Evolutionary conservation across 2,888 invertebrate genomes (phyloP), one percentile per base, ranked within the genome.

Genomic region (Odontocolon sp.): DNA sequence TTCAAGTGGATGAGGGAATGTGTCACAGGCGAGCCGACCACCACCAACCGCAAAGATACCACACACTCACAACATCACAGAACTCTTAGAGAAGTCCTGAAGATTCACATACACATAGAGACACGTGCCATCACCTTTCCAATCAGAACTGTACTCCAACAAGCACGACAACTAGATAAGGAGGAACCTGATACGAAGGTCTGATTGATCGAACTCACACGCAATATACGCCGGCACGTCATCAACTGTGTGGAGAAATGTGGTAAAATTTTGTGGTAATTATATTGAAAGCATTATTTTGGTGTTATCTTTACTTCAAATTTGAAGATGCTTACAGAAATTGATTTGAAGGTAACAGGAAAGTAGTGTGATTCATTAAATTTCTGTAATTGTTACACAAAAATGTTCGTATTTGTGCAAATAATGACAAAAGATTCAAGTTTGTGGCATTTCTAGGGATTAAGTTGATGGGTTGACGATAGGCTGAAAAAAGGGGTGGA

Each of bases 1-100:
- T 87, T 87, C 87, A 82, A 83, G 82, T 82, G 86, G 85, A 88
- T 86, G 79, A 82, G 80, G 81, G 81, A 82, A 83, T 85, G 82
- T 77, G 81, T 79, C 78, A 63, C 80, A 75, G 69, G 64, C 70
- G 66, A 61, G 61, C 47, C 47, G 38, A 69, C 63, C 47, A 21
- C 57, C 40, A 54, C 9, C 54, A 54, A 16, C 70, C 50, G 50
- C 70, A 42, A 50, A 54, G 70, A 71, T 71, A 61, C 70, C 70
- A 47, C 33, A 42, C 42, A 45, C 57, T 45, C 28, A n/a, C n/a
- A n/a, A n/a, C n/a, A n/a, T n/a, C n/a, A n/a, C 47, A 36, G 59
- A 31, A 36, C 31, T 50, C 36, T n/a, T 38, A 28, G 69, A 38
- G 21, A 36, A 36, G 11, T 61, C 31, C 28, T 31, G 61, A 40